Conservation (phyloP, 2,888 invertebrate species). For the Drosophila suboccidentalis region DNA sequence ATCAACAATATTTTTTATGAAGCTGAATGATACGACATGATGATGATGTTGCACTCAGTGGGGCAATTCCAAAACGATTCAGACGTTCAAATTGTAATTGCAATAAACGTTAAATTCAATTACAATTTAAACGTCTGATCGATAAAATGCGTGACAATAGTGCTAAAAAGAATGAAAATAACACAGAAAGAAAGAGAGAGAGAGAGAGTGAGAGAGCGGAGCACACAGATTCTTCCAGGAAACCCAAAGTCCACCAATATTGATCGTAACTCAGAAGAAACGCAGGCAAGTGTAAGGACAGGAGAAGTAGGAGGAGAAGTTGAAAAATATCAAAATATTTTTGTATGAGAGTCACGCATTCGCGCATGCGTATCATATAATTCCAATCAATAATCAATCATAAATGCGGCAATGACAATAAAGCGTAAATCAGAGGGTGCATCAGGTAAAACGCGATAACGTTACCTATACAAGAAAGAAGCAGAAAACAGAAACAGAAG, state of each 20-base stretch:
- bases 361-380: conserved; percentile 80
- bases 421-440: conserved; percentile 74
- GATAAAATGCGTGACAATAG: conserved; percentile 58
- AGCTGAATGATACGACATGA: conserved; percentile 1
- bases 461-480: not conserved
- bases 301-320: conserved; percentile 15
- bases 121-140: conserved; percentile 59
- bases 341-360: conserved; percentile 72
- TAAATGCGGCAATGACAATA: conserved; percentile 80
- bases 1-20: not conserved
- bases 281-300: too few species aligned
- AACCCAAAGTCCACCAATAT: conserved; percentile 22
- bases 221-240: conserved; percentile 38
- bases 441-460: conserved; percentile 35
- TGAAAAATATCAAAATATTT: conserved; percentile 15
- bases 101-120: conserved; percentile 72
- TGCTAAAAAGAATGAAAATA: conserved; percentile 5
- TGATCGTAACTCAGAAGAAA: conserved; percentile 50
- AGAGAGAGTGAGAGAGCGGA: not conserved
- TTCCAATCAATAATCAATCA: conserved; percentile 80
- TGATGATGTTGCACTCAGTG: conserved; percentile 16
- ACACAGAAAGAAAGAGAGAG: too few species aligned
- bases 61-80: conserved; percentile 36
- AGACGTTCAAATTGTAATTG: conserved; percentile 62
- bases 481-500: not conserved